These are phyloP conservation scores for Tupaia chinensis DNA, from an alignment of 2,113 vertebrate genomes.

Conservation along the genomic window DNA sequence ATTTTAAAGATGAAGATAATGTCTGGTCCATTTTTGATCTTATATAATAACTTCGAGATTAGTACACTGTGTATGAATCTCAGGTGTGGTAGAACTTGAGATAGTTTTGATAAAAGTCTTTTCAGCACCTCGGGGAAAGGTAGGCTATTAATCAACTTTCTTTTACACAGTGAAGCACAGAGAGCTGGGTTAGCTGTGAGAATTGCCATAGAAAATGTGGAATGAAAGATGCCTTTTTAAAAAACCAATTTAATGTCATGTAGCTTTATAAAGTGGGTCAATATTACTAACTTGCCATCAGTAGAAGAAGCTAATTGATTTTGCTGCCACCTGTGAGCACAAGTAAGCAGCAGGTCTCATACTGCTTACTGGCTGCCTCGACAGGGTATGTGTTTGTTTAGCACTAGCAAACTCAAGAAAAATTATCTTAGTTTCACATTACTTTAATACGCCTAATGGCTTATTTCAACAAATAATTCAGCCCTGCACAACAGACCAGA, in stretches of 20 bases:
- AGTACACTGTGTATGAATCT: not conserved
- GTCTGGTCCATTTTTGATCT: constrained; percentile 3
- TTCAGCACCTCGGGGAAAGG: not conserved
- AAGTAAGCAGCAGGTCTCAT: constrained; percentile 72
- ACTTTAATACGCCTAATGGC: constrained; percentile 84
- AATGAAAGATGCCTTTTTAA: constrained; percentile 34
- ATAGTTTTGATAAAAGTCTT: constrained; percentile 6
- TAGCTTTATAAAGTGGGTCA: constrained; percentile 76
- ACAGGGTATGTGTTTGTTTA: constrained; percentile 72
- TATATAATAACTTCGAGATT: not conserved
- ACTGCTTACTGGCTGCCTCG: constrained; percentile 77
- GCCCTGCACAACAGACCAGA: constrained; percentile 81
- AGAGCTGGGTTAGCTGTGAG: not conserved
- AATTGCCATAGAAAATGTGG: not conserved
- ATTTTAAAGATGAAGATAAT: not conserved
- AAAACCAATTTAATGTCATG: constrained; percentile 54
- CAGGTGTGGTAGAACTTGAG: not conserved
- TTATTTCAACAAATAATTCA: constrained; percentile 85
- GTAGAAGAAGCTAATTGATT: constrained; percentile 85
- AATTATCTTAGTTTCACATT: constrained; percentile 82
- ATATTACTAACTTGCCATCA: constrained; percentile 81
- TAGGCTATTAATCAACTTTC: not conserved
- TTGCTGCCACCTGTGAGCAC: constrained; percentile 83
- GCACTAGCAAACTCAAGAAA: constrained; percentile 82
- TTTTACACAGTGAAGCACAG: not conserved